Percentiles rank a stretch among this genome's conserved stretches.
These are phyloP conservation scores for Drosophila basisetae DNA, from an alignment of 2,888 invertebrate genomes.

Conservation along the genomic window DNA sequence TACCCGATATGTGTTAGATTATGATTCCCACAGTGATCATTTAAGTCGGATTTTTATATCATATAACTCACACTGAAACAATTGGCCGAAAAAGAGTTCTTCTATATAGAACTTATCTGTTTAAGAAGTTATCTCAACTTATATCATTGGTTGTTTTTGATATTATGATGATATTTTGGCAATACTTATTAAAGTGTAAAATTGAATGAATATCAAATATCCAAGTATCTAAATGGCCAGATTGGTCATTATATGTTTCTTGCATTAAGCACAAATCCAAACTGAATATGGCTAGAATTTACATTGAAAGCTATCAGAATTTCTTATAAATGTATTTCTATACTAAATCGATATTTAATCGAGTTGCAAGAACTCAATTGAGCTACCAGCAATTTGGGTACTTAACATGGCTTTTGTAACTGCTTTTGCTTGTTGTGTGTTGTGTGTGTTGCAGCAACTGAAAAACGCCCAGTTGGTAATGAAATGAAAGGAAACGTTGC, in stretches of 20 bases:
- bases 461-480: slow-evolving; percentile 38
- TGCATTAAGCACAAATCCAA: not conserved
- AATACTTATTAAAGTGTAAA: no score
- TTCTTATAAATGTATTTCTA: not conserved
- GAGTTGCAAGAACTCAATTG: not conserved
- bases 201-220: no score
- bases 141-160: no score
- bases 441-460: slow-evolving; percentile 12
- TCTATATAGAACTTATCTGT: no score
- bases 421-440: slow-evolving; percentile 2
- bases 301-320: not conserved
- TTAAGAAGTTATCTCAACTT: no score
- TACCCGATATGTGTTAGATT: no score
- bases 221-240: no score
- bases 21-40: no score
- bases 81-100: not conserved
- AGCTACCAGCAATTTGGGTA: slow-evolving; percentile 22
- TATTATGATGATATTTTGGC: no score
- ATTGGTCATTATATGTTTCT: not conserved
- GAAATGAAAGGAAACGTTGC: slow-evolving; percentile 43
- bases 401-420: slow-evolving; percentile 33
- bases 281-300: not conserved
- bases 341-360: not conserved
- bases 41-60: no score
- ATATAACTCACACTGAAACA: no score